Conservation (phyloP, 2,797 vertebrate genomes). For the Dendrocincla fuliginosa region DNA sequence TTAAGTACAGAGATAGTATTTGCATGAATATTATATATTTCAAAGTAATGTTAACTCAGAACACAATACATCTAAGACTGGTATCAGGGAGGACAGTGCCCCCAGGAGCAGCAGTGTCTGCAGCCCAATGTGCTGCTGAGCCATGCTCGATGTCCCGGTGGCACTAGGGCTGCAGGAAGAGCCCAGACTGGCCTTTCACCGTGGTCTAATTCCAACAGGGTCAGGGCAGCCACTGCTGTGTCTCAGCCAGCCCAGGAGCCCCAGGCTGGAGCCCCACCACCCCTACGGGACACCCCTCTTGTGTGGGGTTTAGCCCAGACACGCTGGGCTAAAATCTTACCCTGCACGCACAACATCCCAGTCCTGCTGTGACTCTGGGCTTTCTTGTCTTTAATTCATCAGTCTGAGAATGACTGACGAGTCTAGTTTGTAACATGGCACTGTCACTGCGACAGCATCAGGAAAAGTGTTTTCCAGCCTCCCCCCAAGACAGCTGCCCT, state of each 20-base stretch:
- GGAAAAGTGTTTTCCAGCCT: accelerated
- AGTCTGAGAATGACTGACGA: not conserved
- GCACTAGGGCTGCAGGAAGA: accelerated
- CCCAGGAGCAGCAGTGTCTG: not conserved
- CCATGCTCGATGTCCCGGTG: accelerated
- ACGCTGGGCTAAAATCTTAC: not conserved
- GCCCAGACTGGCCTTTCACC: accelerated
- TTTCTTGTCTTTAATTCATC: not conserved
- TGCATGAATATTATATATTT: slow-evolving; percentile 59
- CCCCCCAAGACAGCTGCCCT: accelerated
- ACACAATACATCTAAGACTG: not conserved
- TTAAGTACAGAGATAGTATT: slow-evolving; percentile 64
- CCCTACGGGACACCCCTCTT: accelerated
- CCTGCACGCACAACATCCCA: accelerated
- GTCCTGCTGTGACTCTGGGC: not conserved
- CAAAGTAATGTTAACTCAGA: slow-evolving; percentile 54
- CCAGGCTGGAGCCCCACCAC: not conserved
- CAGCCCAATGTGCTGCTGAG: accelerated
- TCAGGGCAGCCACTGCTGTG: accelerated
- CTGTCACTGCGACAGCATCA: not conserved
- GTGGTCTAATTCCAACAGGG: accelerated
- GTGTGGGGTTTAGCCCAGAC: no score
- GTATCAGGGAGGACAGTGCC: not conserved
- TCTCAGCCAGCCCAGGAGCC: not conserved
- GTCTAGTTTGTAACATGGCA: accelerated